phyloP scores from a whole-genome alignment of 2,797 vertebrate genomes.

The Pipistrellus kuhlii region DNA sequence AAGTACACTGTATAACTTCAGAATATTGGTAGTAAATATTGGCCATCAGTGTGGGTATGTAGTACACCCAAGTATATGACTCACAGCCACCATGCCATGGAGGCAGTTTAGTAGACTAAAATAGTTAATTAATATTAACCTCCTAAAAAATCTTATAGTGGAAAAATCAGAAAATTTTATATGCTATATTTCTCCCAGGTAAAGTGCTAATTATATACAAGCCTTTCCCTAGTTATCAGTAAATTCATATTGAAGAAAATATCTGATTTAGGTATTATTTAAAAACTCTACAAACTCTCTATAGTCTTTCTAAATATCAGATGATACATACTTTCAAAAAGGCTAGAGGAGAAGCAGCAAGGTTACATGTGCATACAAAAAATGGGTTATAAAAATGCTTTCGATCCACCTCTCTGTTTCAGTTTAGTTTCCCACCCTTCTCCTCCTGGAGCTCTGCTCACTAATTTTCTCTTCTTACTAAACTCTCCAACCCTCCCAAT shows the following conservation, averaged over 20 bases:
- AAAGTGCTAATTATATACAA: conserved; percentile 16
- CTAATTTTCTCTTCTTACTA: conserved; percentile 17
- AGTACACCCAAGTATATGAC: not conserved
- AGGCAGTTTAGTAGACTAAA: not conserved
- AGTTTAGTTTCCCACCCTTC: not conserved
- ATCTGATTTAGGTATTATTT: not conserved
- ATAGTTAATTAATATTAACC: conserved; percentile 39
- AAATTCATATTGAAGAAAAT: conserved; percentile 34
- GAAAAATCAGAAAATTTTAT: not conserved
- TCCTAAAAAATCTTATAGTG: not conserved
- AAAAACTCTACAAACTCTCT: conserved; percentile 5
- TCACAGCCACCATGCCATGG: not conserved
- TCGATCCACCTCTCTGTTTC: not conserved
- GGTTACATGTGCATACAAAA: not conserved
- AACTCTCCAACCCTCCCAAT: not conserved
- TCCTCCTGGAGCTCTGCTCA: not conserved
- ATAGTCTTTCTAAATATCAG: conserved; percentile 1
- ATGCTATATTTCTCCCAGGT: conserved; percentile 24
- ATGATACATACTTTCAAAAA: conserved; percentile 19
- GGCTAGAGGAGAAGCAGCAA: conserved; percentile 7
- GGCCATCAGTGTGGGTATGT: not conserved
- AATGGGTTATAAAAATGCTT: not conserved
- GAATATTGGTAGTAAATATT: not conserved
- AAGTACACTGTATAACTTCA: not conserved
- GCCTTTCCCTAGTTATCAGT: conserved; percentile 23